phyloP scores from a whole-genome alignment of 2,113 vertebrate genomes.

The Microtus oregoni region DNA sequence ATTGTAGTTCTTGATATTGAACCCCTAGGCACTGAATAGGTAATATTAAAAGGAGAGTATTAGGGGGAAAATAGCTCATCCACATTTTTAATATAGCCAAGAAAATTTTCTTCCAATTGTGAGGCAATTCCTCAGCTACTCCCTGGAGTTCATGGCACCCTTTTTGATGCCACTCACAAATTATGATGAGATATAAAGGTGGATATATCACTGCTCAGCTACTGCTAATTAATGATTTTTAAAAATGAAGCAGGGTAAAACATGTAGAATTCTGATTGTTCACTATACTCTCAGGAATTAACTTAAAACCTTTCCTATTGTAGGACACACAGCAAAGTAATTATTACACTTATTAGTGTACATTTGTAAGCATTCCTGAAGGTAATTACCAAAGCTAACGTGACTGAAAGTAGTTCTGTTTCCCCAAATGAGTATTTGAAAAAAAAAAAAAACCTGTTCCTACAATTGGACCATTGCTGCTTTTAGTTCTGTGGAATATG shows the following conservation, averaged over 20 bases:
- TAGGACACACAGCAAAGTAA: not conserved
- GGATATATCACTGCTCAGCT: not conserved
- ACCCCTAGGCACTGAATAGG: not conserved
- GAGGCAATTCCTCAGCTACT: not conserved
- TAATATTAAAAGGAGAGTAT: conserved; percentile 50
- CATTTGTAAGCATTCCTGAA: conserved; percentile 9
- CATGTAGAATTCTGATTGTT: conserved; percentile 21
- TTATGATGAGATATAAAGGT: not conserved
- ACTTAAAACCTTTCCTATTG: not conserved
- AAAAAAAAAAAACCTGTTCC: conserved; percentile 23
- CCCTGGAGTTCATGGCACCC: not conserved
- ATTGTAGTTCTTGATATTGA: not conserved
- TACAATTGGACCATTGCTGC: conserved; percentile 17
- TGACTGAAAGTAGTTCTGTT: conserved; percentile 12
- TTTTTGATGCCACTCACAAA: conserved; percentile 1
- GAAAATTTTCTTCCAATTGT: conserved; percentile 18
- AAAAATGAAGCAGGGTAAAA: not conserved
- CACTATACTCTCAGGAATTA: not conserved
- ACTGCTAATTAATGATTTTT: not conserved
- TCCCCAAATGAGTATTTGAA: not conserved
- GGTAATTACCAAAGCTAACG: not conserved
- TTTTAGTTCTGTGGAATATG: not conserved
- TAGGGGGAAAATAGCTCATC: not conserved
- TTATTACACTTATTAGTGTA: conserved; percentile 6
- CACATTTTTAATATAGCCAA: not conserved